Conservation (phyloP, 1,140 invertebrate genomes). For the Potamilus streckersoni region DNA sequence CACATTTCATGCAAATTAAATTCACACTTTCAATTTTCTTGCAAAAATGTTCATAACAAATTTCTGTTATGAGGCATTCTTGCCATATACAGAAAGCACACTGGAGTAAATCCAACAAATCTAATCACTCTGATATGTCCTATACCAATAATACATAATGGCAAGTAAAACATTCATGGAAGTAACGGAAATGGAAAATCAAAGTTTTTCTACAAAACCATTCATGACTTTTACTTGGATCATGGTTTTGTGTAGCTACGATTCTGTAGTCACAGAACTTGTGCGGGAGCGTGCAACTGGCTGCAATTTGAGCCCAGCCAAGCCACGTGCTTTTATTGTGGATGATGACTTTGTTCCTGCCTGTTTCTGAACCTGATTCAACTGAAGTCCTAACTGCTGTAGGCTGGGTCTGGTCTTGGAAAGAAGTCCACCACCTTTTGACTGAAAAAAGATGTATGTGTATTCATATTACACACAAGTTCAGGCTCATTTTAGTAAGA, state of each 20-base stretch:
- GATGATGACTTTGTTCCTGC: constrained; percentile 18
- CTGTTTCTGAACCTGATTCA: constrained; percentile 20
- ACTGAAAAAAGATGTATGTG: constrained; percentile 3
- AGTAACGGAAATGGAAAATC: too few relatives aligned
- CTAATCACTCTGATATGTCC: too few relatives aligned
- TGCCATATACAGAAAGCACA: too few relatives aligned
- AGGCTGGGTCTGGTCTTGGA: constrained; percentile 35
- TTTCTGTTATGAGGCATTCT: too few relatives aligned
- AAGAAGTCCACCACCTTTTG: constrained; percentile 26
- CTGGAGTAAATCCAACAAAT: too few relatives aligned
- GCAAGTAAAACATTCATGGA: too few relatives aligned
- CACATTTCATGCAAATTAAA: too few relatives aligned
- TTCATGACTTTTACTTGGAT: too few relatives aligned
- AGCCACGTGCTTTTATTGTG: constrained; percentile 5
- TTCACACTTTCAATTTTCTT: too few relatives aligned
- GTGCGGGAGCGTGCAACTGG: constrained; percentile 11
- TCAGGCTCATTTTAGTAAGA: neutral
- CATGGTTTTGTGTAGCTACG: neutral
- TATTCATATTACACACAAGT: constrained; percentile 24
- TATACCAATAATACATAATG: too few relatives aligned
- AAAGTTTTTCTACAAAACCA: too few relatives aligned
- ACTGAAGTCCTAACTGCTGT: constrained; percentile 48
- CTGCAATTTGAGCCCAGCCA: constrained; percentile 17
- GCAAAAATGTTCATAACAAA: too few relatives aligned
- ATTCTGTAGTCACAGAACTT: constrained; percentile 28